Evolutionary conservation across 1,140 invertebrate genomes (phyloP), one percentile per base, ranked within the genome.

Genomic region (Eriocheir sinensis): DNA sequence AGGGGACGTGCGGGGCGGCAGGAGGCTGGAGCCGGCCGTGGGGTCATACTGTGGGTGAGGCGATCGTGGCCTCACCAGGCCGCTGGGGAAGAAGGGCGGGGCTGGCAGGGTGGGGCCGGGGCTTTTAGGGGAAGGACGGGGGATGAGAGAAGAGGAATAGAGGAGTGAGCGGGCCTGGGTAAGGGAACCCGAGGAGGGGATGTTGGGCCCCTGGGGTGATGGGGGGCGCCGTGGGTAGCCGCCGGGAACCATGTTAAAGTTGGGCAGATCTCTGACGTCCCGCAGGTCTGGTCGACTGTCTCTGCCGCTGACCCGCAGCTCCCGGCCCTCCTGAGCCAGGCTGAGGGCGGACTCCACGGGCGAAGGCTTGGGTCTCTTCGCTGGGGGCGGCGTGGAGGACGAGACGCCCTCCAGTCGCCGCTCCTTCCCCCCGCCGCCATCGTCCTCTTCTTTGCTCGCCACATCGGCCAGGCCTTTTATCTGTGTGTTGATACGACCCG

Each of bases 381-480:
- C 41, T 0, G 93, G 95, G 21, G 95, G 95, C 1, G 94, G 94
- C 12, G 94, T 95, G 21, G 94, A 93, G n/a, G 91, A 81, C 15
- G 95, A 92, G 12, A 81, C 93, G 79, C 92, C 83, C 21, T 93
- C 95, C 17, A 91, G 91, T 9, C 91, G 53, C 15, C 91, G 91
- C 38, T 94, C 95, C n/a, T 94, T 93, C 27, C 95, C 95, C n/a
- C 95, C 95, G 17, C 95, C 93, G 9, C 93, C 95, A 48, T 95
- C 93, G 36, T 95, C 95, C 27, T 95, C 95, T 48, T 96, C 90
- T 40, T 91, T 96, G 44, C 96, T 95, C 8, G 92, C 98, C 21
- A 99, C 98, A 96, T 99, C 98, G 90, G 98, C 98, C 95, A 99
- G 96, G 0, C 98, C 98, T n/a, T 98, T 97, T 94, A 99, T 98